Percentiles rank a stretch among this genome's conserved stretches.
These are phyloP conservation scores for Lepus timidus DNA, from an alignment of 2,113 vertebrate species.

Conservation along the genomic window DNA sequence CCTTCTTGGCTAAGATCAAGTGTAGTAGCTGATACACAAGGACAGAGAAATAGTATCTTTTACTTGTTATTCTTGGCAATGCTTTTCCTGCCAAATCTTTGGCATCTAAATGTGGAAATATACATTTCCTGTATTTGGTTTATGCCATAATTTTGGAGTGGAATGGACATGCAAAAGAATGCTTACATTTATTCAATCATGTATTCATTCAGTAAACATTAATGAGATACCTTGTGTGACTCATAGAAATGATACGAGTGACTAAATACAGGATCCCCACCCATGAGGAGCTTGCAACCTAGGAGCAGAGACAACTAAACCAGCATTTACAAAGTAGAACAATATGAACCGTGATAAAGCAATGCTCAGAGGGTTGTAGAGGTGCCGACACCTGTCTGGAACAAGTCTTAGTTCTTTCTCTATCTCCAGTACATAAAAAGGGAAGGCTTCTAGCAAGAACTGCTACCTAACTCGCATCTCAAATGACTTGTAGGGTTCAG, in stretches of 20 bases:
- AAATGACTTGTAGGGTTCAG: background rate
- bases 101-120: background rate
- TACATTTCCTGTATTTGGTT: background rate
- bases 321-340: background rate
- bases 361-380: background rate
- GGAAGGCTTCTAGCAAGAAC: background rate
- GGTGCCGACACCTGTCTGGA: background rate
- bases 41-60: conserved; percentile 67
- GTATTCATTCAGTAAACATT: conserved; percentile 2
- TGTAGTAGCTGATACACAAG: conserved; percentile 62
- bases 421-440: background rate
- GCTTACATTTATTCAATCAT: background rate
- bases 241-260: background rate
- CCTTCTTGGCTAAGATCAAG: too few relatives aligned
- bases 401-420: background rate
- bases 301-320: background rate
- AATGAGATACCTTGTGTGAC: background rate
- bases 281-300: background rate
- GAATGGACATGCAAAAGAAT: background rate
- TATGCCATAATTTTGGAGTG: background rate
- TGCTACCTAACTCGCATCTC: background rate
- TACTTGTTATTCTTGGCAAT: conserved; percentile 54
- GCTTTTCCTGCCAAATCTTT: background rate
- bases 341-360: rapidly evolving
- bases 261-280: background rate